phyloP scores from a whole-genome alignment of 2,797 vertebrate genomes.

The Scarus forsteni region DNA sequence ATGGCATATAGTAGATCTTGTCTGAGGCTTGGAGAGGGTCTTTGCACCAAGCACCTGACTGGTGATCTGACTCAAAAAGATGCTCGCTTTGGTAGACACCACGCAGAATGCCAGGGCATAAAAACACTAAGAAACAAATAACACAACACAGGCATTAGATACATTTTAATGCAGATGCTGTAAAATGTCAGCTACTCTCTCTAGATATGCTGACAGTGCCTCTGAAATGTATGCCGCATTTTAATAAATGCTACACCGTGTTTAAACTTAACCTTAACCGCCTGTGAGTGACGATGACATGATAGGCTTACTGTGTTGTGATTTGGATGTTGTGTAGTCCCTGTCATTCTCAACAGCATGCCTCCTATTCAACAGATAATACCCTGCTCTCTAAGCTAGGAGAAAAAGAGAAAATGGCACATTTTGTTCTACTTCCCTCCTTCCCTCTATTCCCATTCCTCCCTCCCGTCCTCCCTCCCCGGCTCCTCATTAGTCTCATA shows the following conservation, averaged over 20 bases:
- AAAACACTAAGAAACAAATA: constrained; percentile 88
- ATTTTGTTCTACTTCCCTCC: constrained; percentile 70
- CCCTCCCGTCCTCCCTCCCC: constrained; percentile 56
- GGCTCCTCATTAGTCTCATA: constrained; percentile 75
- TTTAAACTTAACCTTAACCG: constrained; percentile 54
- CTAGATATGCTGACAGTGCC: constrained; percentile 29
- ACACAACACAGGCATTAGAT: constrained; percentile 34
- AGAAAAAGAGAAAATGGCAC: constrained; percentile 72
- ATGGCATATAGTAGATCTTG: constrained; percentile 99
- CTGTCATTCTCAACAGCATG: constrained; percentile 65
- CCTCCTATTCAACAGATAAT: constrained; percentile 69
- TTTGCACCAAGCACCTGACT: constrained; percentile 99
- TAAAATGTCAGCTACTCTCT: constrained; percentile 47
- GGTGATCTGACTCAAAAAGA: constrained; percentile 98
- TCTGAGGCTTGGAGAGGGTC: constrained; percentile 97
- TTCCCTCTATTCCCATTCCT: constrained; percentile 61
- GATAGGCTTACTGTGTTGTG: constrained; percentile 63
- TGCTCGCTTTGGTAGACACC: constrained; percentile 98
- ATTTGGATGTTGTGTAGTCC: constrained; percentile 55
- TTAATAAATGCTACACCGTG: constrained; percentile 44
- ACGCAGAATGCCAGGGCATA: constrained; percentile 95
- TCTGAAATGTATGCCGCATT: constrained; percentile 45
- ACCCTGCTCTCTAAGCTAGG: constrained; percentile 55
- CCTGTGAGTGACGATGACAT: constrained; percentile 59
- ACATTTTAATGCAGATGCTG: constrained; percentile 8